Evolutionary conservation across 2,888 invertebrate species (phyloP).

Genomic region (Nysson spinosus): DNA sequence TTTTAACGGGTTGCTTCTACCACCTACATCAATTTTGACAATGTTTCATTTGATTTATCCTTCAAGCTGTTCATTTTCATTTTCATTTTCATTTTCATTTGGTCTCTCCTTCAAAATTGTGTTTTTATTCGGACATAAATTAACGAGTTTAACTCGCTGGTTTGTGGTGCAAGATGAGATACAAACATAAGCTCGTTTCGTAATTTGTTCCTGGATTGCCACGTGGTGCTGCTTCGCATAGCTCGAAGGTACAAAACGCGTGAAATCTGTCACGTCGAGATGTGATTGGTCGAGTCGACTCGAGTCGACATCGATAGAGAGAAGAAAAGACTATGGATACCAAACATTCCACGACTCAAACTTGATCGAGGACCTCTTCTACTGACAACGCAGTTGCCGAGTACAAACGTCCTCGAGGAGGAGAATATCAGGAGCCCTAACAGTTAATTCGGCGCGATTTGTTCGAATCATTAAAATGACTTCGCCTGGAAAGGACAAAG

Average conservation of each 20-base stretch:
- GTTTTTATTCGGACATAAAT: too few relatives aligned
- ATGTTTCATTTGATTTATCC: too few relatives aligned
- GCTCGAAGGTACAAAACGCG: slow-evolving; percentile 28
- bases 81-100: too few relatives aligned
- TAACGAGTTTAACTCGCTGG: neutral
- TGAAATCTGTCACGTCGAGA: slow-evolving; percentile 53
- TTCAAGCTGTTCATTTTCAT: too few relatives aligned
- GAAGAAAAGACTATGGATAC: slow-evolving; percentile 26
- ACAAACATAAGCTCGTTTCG: slow-evolving; percentile 22
- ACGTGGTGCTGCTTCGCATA: slow-evolving; percentile 21
- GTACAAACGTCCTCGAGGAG: slow-evolving; percentile 26
- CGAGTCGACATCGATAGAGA: slow-evolving; percentile 38
- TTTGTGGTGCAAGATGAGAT: neutral
- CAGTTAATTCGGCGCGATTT: slow-evolving; percentile 41
- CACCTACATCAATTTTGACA: too few relatives aligned
- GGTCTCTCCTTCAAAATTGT: too few relatives aligned
- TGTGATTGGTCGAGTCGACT: slow-evolving; percentile 27
- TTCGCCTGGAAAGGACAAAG: neutral
- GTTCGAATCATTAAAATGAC: slow-evolving; percentile 7
- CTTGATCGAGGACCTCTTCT: slow-evolving; percentile 69
- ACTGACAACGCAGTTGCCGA: slow-evolving; percentile 41
- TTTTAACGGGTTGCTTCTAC: slow-evolving; percentile 10
- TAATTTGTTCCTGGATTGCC: slow-evolving; percentile 18
- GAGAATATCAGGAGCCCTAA: slow-evolving; percentile 45
- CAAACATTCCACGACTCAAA: slow-evolving; percentile 58